phyloP scores from a whole-genome alignment of 2,797 vertebrate genomes.

The Semotilus atromaculatus region DNA sequence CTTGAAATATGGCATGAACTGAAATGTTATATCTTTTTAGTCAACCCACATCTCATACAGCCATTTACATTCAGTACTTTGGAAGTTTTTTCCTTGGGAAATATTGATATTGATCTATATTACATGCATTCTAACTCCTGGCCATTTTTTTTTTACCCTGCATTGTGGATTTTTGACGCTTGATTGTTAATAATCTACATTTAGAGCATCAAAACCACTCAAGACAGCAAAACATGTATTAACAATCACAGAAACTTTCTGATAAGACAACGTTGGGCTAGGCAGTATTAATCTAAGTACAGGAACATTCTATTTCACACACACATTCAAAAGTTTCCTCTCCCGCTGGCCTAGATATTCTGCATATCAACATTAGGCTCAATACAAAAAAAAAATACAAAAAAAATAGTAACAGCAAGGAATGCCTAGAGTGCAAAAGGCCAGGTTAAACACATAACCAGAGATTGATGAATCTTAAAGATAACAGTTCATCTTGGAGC shows the following conservation, averaged over 20 bases:
- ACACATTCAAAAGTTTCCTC: conserved; percentile 13
- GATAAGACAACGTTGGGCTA: conserved; percentile 1
- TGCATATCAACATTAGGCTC: conserved; percentile 7
- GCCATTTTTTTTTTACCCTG: neutral
- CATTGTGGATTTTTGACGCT: neutral
- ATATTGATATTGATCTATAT: neutral
- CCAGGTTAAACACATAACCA: conserved; percentile 17
- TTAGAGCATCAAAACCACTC: conserved; percentile 7
- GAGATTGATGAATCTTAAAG: conserved; percentile 9
- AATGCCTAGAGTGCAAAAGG: conserved; percentile 24
- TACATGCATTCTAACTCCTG: neutral
- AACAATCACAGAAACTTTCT: neutral
- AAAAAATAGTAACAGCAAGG: conserved; percentile 18
- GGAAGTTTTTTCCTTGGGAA: neutral
- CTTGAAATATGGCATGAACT: neutral
- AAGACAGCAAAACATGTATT: neutral
- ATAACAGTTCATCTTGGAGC: conserved; percentile 35
- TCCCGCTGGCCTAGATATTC: conserved; percentile 8
- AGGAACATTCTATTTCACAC: neutral
- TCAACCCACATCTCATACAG: neutral
- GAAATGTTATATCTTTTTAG: neutral
- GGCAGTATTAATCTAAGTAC: neutral
- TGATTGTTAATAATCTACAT: neutral
- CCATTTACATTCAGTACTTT: neutral
- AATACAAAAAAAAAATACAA: neutral